These are phyloP conservation scores for Mustelus asterias DNA, from an alignment of 2,113 vertebrate species.

Conservation along the genomic window DNA sequence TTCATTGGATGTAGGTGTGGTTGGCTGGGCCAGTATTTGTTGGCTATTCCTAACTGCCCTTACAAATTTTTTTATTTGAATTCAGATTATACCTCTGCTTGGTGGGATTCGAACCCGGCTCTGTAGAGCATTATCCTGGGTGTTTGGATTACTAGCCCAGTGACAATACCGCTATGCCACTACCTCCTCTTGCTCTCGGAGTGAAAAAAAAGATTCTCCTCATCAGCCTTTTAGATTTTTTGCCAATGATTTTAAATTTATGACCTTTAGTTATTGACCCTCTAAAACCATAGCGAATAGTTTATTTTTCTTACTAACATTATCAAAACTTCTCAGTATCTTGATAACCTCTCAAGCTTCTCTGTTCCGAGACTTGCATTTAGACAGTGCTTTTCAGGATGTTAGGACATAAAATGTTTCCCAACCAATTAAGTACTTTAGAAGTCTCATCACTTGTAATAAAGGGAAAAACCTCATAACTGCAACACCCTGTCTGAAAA, in stretches of 20 bases:
- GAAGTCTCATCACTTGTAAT: not conserved
- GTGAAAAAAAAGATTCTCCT: not conserved
- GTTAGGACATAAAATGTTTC: not conserved
- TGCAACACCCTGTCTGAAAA: constrained; percentile 26
- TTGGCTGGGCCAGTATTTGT: too few species aligned
- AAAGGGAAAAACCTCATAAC: not conserved
- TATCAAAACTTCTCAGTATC: not conserved
- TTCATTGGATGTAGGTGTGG: too few species aligned
- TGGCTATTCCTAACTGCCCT: too few species aligned
- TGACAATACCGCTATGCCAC: too few species aligned
- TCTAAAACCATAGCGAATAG: not conserved
- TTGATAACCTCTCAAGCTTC: not conserved
- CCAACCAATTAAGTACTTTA: not conserved
- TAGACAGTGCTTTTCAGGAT: not conserved
- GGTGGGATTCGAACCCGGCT: too few species aligned
- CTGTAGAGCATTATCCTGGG: too few species aligned
- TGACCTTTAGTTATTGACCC: not conserved
- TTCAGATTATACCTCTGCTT: too few species aligned
- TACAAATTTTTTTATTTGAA: too few species aligned
- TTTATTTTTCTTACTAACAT: not conserved
- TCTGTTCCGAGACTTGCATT: not conserved
- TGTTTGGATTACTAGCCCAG: too few species aligned
- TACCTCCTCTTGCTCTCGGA: not conserved
- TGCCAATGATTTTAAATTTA: not conserved
- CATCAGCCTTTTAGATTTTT: not conserved